phyloP scores from a whole-genome alignment of 2,888 invertebrate species.

The Drosophila anceps region DNA sequence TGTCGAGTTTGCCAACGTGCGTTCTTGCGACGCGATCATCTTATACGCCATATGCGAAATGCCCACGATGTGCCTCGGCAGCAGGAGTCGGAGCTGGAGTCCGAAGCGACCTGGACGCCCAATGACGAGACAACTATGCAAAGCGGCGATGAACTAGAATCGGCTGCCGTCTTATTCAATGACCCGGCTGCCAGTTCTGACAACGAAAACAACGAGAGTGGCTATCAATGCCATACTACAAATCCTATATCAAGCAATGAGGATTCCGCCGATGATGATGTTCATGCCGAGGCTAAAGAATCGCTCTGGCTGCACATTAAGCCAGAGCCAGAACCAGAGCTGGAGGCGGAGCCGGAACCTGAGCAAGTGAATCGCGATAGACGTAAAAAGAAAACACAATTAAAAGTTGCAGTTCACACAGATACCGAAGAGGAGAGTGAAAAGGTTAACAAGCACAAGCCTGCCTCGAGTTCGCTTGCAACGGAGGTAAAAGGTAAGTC shows the following conservation, averaged over 20 bases:
- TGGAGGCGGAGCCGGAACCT: background rate
- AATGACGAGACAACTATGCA: constrained; percentile 54
- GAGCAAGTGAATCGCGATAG: constrained; percentile 26
- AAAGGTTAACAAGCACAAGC: background rate
- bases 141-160: constrained; percentile 61
- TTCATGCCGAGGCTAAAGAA: constrained; percentile 58
- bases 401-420: background rate
- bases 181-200: constrained; percentile 11
- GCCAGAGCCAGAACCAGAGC: constrained; percentile 56
- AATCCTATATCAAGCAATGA: constrained; percentile 83
- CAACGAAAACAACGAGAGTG: constrained; percentile 46
- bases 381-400: constrained; percentile 32
- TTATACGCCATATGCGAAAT: constrained; percentile 86
- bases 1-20: constrained; percentile 86
- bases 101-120: constrained; percentile 25
- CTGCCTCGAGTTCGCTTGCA: background rate
- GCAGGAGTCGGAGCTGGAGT: constrained; percentile 3
- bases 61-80: constrained; percentile 78
- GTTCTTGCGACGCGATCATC: constrained; percentile 86
- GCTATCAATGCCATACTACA: constrained; percentile 63
- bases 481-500: constrained; percentile 49
- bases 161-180: constrained; percentile 61
- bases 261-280: constrained; percentile 64
- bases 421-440: constrained; percentile 14
- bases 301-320: constrained; percentile 69